phyloP scores from a whole-genome alignment of 2,888 invertebrate genomes.

The Eupithecia centaureata region DNA sequence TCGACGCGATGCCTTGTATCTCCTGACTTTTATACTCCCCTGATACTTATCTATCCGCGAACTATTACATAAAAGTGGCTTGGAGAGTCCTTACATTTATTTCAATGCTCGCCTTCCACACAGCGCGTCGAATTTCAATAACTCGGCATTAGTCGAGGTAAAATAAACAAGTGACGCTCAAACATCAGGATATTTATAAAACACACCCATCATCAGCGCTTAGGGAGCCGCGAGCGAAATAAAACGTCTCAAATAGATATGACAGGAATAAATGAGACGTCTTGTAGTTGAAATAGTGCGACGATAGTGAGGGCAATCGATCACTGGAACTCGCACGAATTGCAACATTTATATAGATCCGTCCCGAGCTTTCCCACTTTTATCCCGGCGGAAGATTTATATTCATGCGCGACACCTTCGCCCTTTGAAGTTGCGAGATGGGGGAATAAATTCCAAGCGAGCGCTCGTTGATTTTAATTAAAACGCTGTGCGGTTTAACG shows the following conservation, averaged over 20 bases:
- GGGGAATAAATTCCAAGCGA: conserved; percentile 72
- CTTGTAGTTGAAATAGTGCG: conserved; percentile 73
- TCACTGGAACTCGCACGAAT: conserved; percentile 70
- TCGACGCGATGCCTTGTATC: conserved; percentile 63
- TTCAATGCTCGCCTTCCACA: conserved; percentile 42
- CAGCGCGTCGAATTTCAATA: conserved; percentile 54
- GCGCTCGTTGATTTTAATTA: conserved; percentile 76
- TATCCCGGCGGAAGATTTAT: conserved; percentile 76
- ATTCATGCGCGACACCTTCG: conserved; percentile 74
- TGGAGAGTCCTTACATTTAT: conserved; percentile 30
- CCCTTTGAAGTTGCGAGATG: conserved; percentile 78
- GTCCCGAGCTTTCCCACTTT: conserved; percentile 67
- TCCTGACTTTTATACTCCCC: conserved; percentile 58
- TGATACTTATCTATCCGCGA: conserved; percentile 57
- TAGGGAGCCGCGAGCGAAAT: conserved; percentile 57
- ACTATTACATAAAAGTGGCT: conserved; percentile 40
- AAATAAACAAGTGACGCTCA: conserved; percentile 49
- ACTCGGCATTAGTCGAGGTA: conserved; percentile 47
- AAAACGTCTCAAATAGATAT: conserved; percentile 64
- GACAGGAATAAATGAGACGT: conserved; percentile 74
- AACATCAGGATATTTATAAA: conserved; percentile 55
- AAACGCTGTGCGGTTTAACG: conserved; percentile 69
- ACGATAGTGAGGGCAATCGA: conserved; percentile 72
- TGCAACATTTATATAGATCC: conserved; percentile 77
- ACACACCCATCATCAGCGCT: conserved; percentile 54